Evolutionary conservation across 2,797 vertebrate species (phyloP).

Genomic region (Etheostoma perlongum): DNA sequence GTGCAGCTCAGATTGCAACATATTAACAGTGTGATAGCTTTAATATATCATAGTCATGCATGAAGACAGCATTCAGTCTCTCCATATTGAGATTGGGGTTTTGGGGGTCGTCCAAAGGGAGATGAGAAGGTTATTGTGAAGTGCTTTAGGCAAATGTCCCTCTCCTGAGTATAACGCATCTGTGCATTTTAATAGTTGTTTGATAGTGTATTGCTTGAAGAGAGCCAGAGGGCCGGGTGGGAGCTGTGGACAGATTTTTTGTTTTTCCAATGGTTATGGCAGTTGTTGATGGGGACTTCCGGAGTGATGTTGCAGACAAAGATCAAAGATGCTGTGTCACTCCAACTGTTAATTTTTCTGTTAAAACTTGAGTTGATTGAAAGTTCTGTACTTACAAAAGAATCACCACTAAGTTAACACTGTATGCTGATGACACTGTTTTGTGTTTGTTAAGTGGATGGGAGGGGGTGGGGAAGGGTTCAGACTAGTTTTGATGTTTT

Average conservation of each 20-base stretch:
- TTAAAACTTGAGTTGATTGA: slow-evolving; percentile 60
- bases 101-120: slow-evolving; percentile 21
- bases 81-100: slow-evolving; percentile 36
- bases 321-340: slow-evolving; percentile 40
- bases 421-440: slow-evolving; percentile 78
- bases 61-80: slow-evolving; percentile 62
- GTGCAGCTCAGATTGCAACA: slow-evolving; percentile 43
- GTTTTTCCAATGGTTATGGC: slow-evolving; percentile 35
- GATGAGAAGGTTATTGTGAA: slow-evolving; percentile 31
- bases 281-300: slow-evolving; percentile 25
- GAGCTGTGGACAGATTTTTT: slow-evolving; percentile 35
- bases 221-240: slow-evolving; percentile 5
- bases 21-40: slow-evolving; percentile 69
- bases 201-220: slow-evolving; percentile 28
- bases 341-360: slow-evolving; percentile 50
- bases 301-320: slow-evolving; percentile 32
- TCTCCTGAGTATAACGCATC: slow-evolving; percentile 24
- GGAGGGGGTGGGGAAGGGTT: slow-evolving; percentile 51
- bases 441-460: slow-evolving; percentile 68
- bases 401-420: slow-evolving; percentile 73
- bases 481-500: slow-evolving; percentile 71
- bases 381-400: slow-evolving; percentile 53
- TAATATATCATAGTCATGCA: slow-evolving; percentile 72
- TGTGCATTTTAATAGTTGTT: slow-evolving; percentile 35
- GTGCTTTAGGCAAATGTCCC: slow-evolving; percentile 25